Percentiles rank a stretch among this genome's conserved stretches.
Conservation (phyloP, 2,888 invertebrate species). For the Dryococelus australis region DNA sequence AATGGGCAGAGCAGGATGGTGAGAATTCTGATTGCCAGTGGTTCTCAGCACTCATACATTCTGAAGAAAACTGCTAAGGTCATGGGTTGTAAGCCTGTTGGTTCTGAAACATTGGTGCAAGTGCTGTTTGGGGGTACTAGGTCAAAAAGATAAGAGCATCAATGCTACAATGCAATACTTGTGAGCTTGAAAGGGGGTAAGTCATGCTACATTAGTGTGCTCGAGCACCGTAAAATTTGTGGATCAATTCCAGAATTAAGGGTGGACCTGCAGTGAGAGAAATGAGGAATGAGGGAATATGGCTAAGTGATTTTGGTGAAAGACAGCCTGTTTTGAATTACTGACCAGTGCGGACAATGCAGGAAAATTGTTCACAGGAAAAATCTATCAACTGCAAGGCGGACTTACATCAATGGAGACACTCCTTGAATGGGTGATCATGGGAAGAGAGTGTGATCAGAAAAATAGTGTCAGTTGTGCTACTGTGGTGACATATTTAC, state of each 20-base stretch:
- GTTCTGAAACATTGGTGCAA: not conserved
- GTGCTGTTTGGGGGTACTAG: not conserved
- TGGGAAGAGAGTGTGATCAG: not conserved
- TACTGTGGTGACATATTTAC: too few relatives aligned
- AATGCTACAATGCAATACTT: not conserved
- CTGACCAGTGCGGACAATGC: not conserved
- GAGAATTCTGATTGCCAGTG: not conserved
- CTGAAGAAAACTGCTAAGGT: not conserved
- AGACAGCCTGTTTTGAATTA: not conserved
- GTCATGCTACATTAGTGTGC: not conserved
- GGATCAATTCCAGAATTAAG: conserved; percentile 1
- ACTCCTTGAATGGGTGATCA: not conserved
- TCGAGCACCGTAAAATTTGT: not conserved
- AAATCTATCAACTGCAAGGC: not conserved
- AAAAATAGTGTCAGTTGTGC: not conserved
- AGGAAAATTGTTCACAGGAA: conserved; percentile 12
- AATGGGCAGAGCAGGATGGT: not conserved
- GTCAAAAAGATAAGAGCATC: not conserved
- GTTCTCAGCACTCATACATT: conserved; percentile 13
- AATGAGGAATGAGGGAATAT: not conserved
- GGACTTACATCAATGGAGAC: not conserved
- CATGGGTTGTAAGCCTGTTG: not conserved
- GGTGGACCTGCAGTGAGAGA: not conserved
- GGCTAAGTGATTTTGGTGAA: conserved; percentile 18
- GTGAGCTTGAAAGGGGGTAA: not conserved